Percentiles rank a stretch among this genome's conserved stretches.
Conservation (phyloP, 2,888 invertebrate genomes). For the Chloromyia formosa region DNA sequence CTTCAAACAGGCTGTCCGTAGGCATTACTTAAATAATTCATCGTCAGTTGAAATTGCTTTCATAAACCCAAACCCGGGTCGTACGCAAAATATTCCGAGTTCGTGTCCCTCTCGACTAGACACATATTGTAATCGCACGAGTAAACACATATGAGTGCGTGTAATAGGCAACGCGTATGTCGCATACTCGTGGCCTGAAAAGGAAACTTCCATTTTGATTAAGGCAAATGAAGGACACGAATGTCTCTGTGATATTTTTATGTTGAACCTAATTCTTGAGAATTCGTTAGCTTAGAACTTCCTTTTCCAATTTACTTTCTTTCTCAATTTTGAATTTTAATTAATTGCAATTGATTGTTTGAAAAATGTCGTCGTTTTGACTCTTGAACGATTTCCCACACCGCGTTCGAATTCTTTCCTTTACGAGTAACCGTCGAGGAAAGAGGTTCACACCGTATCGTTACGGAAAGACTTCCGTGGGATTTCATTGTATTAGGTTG, state of each 20-base stretch:
- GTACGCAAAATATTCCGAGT: no score
- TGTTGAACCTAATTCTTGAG: not conserved
- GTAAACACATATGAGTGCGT: not conserved
- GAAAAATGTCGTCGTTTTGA: not conserved
- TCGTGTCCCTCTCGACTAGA: not conserved
- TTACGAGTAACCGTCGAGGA: not conserved
- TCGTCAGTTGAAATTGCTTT: slow-evolving; percentile 7
- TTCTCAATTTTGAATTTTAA: no score
- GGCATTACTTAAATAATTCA: slow-evolving; percentile 10
- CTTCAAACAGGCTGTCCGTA: not conserved
- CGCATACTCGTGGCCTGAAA: not conserved
- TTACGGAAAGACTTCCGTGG: not conserved
- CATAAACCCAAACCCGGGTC: not conserved
- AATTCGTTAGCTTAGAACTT: not conserved
- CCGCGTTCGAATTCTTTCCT: no score
- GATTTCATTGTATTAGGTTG: not conserved
- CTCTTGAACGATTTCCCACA: no score
- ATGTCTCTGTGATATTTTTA: not conserved
- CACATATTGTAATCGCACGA: not conserved
- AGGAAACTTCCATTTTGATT: not conserved
- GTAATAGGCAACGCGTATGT: no score
- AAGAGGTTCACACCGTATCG: not conserved
- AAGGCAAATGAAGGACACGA: not conserved
- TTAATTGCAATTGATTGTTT: not conserved
- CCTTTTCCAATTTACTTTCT: not conserved